Evolutionary conservation across 2,888 invertebrate genomes (phyloP), one percentile per base, ranked within the genome.

Genomic region (Pyrochroa serraticornis): DNA sequence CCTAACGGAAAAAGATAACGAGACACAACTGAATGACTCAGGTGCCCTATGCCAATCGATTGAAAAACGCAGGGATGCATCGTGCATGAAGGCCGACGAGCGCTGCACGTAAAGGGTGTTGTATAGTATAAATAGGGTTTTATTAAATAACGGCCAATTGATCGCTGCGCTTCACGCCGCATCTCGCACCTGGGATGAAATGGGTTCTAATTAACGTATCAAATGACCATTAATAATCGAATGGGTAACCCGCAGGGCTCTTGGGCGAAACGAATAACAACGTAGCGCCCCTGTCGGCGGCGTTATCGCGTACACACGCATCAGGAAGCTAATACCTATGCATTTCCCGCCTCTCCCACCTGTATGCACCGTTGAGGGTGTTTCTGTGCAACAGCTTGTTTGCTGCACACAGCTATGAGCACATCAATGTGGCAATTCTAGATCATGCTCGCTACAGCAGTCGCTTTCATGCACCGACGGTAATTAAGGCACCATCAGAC

Each of bases 331-430:
- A 69, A 68, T 68, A 65, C 63, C 64, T 51, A 62, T 66, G 64
- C 65, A 61, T 22, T 22, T 22, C 22, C 22, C 22, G 22, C 22
- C 22, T 22, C 22, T 22, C 22, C 22, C 60, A 64, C 58, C 58
- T 61, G 59, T 49, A 50, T 54, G 56, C 50, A 36, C 50, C 52
- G 46, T 22, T 42, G 64, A 56, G 72, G 71, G 68, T 68, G 74
- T 76, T 69, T 68, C 74, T 66, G 71, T 76, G 76, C 75, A 76
- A 75, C 76, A 75, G 76, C 76, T 75, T 76, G 75, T 77, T 76
- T 76, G 71, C 67, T 65, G 68, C 70, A 71, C 71, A 72, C 73
- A 73, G 68, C 70, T 71, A 68, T 68, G 67, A 68, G 63, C 56
- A 69, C 68, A 68, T 70, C 71, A 70, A 67, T 70, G 67, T 63